Evolutionary conservation across 2,113 vertebrate genomes (phyloP).

Genomic region (Phalacrocorax brasilianus): DNA sequence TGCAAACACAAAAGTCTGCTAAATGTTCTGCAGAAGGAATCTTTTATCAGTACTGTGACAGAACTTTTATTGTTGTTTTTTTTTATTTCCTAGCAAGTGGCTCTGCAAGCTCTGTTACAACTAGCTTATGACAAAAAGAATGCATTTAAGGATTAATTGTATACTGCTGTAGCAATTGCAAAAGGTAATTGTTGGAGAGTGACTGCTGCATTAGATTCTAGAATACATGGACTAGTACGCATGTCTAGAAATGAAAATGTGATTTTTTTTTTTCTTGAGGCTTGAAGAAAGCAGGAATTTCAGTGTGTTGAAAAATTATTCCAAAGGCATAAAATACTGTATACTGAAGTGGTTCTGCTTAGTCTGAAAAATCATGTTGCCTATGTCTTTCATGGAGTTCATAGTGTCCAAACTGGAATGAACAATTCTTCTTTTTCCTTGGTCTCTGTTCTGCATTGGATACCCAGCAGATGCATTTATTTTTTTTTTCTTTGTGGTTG

Average conservation of each 20-base stretch:
- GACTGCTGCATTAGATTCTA: not conserved
- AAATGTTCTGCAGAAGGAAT: not conserved
- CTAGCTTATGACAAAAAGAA: not conserved
- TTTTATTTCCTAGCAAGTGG: not conserved
- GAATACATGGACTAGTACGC: not conserved
- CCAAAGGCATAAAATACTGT: not conserved
- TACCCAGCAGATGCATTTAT: not conserved
- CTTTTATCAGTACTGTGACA: not conserved
- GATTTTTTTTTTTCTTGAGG: not conserved
- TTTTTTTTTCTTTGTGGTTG: slow-evolving; percentile 26
- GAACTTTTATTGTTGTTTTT: not conserved
- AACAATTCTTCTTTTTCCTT: not conserved
- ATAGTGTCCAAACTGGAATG: not conserved
- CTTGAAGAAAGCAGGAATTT: not conserved
- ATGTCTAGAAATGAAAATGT: not conserved
- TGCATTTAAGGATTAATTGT: not conserved
- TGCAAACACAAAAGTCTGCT: not conserved
- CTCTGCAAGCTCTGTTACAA: not conserved
- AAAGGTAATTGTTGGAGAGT: not conserved
- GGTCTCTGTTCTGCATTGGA: not conserved
- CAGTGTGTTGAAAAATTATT: not conserved
- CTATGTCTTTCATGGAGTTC: not conserved
- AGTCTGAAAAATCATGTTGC: not conserved
- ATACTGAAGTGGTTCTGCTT: not conserved
- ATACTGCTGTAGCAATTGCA: not conserved